Evolutionary conservation across 2,113 vertebrate species (phyloP).

Genomic region (Aptenodytes forsteri): DNA sequence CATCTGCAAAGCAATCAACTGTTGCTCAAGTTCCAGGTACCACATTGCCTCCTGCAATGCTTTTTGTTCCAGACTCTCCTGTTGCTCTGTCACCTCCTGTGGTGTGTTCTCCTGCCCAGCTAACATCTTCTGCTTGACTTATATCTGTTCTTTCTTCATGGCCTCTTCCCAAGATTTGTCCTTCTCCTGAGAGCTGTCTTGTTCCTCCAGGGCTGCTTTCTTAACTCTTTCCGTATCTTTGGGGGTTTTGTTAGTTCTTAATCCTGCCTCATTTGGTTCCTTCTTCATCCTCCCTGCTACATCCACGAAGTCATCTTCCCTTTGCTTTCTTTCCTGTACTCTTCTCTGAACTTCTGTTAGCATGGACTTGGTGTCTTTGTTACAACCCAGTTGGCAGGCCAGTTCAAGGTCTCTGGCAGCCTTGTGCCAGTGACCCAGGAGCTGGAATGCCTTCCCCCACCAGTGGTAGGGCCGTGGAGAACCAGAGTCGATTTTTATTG

Average conservation of each 20-base stretch:
- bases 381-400: neutral
- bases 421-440: neutral
- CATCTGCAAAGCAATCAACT: neutral
- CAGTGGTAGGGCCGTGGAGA: constrained; percentile 85
- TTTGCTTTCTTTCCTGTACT: neutral
- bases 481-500: constrained; percentile 80
- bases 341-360: neutral
- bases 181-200: neutral
- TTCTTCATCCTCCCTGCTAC: neutral
- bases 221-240: neutral
- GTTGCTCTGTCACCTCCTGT: neutral
- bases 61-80: neutral
- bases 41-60: neutral
- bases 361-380: neutral
- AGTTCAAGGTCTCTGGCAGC: neutral
- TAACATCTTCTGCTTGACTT: neutral
- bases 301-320: neutral
- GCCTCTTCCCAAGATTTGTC: neutral
- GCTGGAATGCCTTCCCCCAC: constrained; percentile 74
- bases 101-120: neutral
- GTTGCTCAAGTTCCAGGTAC: neutral
- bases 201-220: neutral
- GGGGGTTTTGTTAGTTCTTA: neutral
- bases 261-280: neutral
- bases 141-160: neutral